Percentiles rank a stretch among this genome's conserved stretches.
These are phyloP conservation scores for Mantis religiosa DNA, from an alignment of 2,888 invertebrate species.

Conservation along the genomic window DNA sequence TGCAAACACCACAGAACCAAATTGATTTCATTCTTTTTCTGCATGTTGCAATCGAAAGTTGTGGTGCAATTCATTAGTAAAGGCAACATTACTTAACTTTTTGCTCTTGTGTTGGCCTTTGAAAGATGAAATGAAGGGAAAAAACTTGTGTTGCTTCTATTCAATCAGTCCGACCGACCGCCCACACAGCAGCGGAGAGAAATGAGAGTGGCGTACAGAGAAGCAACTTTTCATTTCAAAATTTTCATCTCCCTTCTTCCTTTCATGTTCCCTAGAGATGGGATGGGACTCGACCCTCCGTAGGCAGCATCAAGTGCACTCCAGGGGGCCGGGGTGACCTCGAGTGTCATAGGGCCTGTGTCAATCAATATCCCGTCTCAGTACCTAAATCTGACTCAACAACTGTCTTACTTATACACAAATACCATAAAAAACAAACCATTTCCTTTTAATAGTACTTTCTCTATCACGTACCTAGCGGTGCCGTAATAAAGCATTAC, in stretches of 20 bases:
- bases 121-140: background rate
- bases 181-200: background rate
- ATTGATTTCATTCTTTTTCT: too few species aligned
- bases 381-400: background rate
- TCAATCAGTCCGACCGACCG: background rate
- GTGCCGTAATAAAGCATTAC: too few species aligned
- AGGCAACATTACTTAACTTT: background rate
- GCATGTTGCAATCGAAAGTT: too few species aligned
- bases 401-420: background rate
- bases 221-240: slow-evolving; percentile 10
- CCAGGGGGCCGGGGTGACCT: background rate
- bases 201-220: background rate
- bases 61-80: background rate
- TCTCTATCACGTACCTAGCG: too few species aligned
- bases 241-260: slow-evolving; percentile 10
- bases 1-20: too few species aligned
- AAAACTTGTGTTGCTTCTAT: background rate
- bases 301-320: background rate
- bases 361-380: background rate
- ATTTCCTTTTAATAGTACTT: too few species aligned
- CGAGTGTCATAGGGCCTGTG: background rate
- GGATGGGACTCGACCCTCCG: background rate
- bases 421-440: background rate
- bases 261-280: slow-evolving; percentile 12
- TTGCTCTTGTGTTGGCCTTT: background rate